phyloP scores from a whole-genome alignment of 2,113 vertebrate species.

The Trachemys scripta region DNA sequence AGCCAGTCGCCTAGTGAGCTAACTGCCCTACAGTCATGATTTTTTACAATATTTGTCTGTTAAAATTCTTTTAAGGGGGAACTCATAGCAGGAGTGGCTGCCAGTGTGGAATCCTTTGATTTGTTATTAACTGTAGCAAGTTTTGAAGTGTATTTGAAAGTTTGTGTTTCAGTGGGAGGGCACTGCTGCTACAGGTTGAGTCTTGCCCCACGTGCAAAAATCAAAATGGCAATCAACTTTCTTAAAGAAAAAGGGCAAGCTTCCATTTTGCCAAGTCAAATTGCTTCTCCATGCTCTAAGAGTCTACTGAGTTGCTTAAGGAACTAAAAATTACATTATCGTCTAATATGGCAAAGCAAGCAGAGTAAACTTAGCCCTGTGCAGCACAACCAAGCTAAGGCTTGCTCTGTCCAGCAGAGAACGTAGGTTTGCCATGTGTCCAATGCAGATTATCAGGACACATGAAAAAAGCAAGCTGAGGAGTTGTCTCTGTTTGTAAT shows the following conservation, averaged over 20 bases:
- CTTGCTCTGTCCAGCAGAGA: not conserved
- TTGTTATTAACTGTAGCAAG: accelerated
- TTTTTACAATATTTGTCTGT: not conserved
- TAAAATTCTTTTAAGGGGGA: not conserved
- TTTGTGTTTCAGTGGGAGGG: not conserved
- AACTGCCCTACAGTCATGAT: accelerated
- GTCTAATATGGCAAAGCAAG: not conserved
- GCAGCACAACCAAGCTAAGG: accelerated
- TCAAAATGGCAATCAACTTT: not conserved
- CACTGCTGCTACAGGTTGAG: accelerated
- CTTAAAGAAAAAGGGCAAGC: not conserved
- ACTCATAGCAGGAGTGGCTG: not conserved
- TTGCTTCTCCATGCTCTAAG: not conserved
- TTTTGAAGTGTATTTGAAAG: not conserved
- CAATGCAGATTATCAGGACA: accelerated
- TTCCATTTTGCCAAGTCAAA: not conserved
- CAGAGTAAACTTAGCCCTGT: not conserved
- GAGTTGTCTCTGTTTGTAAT: not conserved
- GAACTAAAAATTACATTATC: not conserved
- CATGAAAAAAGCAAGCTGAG: accelerated
- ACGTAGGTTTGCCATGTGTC: accelerated
- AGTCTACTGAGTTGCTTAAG: not conserved
- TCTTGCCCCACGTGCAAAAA: not conserved
- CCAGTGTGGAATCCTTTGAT: not conserved
- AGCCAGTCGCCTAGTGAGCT: not conserved